Base-by-base conservation (phyloP, 2,888 invertebrate genomes). In the Himalopsyche japonica region DNA sequence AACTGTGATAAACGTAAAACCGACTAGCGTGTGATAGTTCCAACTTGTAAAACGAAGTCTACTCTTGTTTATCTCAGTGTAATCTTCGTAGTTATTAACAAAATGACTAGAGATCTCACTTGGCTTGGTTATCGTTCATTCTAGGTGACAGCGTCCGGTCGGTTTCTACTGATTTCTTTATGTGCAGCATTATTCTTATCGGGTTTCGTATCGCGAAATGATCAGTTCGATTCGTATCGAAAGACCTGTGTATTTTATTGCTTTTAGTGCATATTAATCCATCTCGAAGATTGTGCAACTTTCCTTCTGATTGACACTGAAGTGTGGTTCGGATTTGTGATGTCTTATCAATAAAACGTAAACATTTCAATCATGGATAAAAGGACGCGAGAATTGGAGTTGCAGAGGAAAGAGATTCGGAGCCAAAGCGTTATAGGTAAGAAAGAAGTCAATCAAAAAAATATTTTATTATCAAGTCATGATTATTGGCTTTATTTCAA, bases 341-440 rank as follows among this genome's bases (percentile, higher is more conserved):
- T 49, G 79, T 43, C 70, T 57, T 49, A 64, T 77, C 77, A 30
- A 77, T 77, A 43, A 64, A 79, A 30, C 82, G 37, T 64, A 64
- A 34, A 82, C 64, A 79, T 30, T 43, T 32, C 57, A 37, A 79
- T 76, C 30, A 87, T 87, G 87, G 87, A 87, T 85, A 87, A 84
- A 80, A 85, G 48, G 84, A 78, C 76, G 34, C 80, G 57, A 86
- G 87, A 85, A 27, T 24, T 86, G 84, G 87, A 87, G 70, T 57
- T 80, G 84, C 84, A 85, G 64, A 86, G 87, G 48, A 77, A 83
- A 15, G 85, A 86, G 30, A 82, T 85, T 30, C 82, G 85, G 30
- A 87, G 87, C 76, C 83, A 82, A 80, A 86, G 86, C 57, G 87
- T 87, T 76, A 79, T 86, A 84, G 87, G 87, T 87, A 81, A 83